Percentiles rank a stretch among this genome's conserved stretches.
Conservation (phyloP, 1,140 invertebrate species). For the Platyscapa corneri region DNA sequence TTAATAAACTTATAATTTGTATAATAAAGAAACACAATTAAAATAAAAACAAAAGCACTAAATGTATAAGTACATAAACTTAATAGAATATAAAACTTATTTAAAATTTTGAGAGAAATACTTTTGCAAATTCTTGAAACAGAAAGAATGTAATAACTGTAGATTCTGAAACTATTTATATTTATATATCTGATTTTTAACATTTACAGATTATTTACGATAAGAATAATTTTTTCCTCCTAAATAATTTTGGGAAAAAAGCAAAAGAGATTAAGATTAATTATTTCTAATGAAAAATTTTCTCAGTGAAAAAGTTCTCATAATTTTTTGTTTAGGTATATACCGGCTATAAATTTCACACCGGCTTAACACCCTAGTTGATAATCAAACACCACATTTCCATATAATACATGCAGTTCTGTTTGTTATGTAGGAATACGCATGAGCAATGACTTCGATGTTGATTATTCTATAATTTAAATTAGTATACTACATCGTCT, state of each 20-base stretch:
- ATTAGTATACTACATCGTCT: too few relatives aligned
- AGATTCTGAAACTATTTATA: not conserved
- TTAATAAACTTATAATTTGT: not conserved
- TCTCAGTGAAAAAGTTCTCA: not conserved
- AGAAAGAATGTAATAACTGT: too few relatives aligned
- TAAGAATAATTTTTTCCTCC: too few relatives aligned
- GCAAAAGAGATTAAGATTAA: not conserved
- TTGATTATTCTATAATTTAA: too few relatives aligned
- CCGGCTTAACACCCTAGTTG: not conserved
- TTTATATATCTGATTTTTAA: too few relatives aligned
- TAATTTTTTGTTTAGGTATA: not conserved
- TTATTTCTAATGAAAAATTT: not conserved
- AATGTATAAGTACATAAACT: too few relatives aligned
- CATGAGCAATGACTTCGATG: not conserved
- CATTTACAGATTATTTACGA: too few relatives aligned
- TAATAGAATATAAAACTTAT: not conserved
- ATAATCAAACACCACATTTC: not conserved
- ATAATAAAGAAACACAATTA: not conserved
- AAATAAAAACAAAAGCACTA: not conserved
- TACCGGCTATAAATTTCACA: not conserved
- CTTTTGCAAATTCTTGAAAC: too few relatives aligned
- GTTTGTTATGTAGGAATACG: not conserved
- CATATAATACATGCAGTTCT: not conserved
- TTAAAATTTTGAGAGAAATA: not conserved
- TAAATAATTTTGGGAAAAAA: too few relatives aligned